Conservation (phyloP, 2,888 invertebrate genomes). For the Theodoxus fluviatilis region DNA sequence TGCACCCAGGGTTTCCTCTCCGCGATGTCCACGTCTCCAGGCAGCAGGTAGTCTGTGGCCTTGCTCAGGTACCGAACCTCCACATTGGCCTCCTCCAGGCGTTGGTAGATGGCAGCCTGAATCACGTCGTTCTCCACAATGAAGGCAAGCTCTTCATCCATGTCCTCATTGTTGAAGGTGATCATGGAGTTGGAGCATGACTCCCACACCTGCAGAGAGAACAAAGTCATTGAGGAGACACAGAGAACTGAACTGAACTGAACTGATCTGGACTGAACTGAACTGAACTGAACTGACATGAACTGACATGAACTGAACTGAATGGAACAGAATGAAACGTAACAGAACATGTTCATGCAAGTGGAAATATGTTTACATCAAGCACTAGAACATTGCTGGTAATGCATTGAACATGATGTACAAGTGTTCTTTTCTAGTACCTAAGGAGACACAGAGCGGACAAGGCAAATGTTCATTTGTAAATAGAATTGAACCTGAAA, state of each 20-base stretch:
- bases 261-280: background rate
- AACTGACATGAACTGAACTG: background rate
- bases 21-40: conserved; percentile 31
- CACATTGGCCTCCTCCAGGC: conserved; percentile 73
- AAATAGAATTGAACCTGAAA: no score
- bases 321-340: background rate
- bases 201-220: conserved; percentile 83
- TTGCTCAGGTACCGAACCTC: conserved; percentile 76
- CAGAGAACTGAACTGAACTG: background rate
- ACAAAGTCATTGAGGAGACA: background rate
- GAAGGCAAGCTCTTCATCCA: conserved; percentile 81
- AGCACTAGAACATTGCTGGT: no score
- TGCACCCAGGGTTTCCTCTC: conserved; percentile 50
- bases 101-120: conserved; percentile 71
- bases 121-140: conserved; percentile 94
- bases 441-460: no score
- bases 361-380: no score
- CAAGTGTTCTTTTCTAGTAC: no score
- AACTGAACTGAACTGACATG: background rate
- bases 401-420: no score
- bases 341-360: no score
- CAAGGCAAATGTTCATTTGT: no score
- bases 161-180: conserved; percentile 79
- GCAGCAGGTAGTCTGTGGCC: conserved; percentile 68
- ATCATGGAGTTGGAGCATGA: conserved; percentile 88